phyloP scores from a whole-genome alignment of 2,113 vertebrate species.

The Dunckerocampus dactyliophorus region DNA sequence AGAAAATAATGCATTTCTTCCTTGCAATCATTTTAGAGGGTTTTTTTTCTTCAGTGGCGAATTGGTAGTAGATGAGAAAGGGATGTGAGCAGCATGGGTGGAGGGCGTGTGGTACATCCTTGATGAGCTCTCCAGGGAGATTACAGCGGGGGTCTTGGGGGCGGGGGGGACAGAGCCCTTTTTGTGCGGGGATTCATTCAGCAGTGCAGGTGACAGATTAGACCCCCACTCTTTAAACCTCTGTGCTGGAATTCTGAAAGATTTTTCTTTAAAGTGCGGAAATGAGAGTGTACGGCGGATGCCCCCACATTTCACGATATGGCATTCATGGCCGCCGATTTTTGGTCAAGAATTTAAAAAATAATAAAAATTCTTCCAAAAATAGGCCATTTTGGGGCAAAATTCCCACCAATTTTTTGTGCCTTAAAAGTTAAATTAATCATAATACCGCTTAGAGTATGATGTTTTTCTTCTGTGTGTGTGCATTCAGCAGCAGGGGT shows the following conservation, averaged over 20 bases:
- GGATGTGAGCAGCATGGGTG: slow-evolving; percentile 1
- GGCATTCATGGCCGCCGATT: no score
- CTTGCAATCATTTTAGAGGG: slow-evolving; percentile 6
- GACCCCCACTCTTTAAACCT: not conserved
- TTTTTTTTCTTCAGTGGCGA: slow-evolving; percentile 9
- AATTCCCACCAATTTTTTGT: no score
- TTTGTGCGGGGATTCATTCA: slow-evolving; percentile 12
- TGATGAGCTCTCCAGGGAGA: slow-evolving; percentile 19
- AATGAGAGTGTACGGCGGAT: not conserved
- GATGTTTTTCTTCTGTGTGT: no score
- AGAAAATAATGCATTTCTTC: not conserved
- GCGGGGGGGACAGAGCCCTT: not conserved
- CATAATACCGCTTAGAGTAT: no score
- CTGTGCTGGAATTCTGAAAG: not conserved
- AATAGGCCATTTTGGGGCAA: no score
- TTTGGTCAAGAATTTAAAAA: no score
- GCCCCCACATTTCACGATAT: not conserved
- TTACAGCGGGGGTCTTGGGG: not conserved
- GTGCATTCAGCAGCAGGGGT: no score
- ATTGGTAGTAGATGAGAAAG: slow-evolving; percentile 9
- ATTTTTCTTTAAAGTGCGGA: not conserved
- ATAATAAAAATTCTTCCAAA: no score
- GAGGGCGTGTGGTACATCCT: slow-evolving; percentile 21
- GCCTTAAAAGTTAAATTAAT: no score
- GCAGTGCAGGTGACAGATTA: slow-evolving; percentile 6